phyloP scores from a whole-genome alignment of 2,113 vertebrate genomes.

The Entelurus aequoreus region DNA sequence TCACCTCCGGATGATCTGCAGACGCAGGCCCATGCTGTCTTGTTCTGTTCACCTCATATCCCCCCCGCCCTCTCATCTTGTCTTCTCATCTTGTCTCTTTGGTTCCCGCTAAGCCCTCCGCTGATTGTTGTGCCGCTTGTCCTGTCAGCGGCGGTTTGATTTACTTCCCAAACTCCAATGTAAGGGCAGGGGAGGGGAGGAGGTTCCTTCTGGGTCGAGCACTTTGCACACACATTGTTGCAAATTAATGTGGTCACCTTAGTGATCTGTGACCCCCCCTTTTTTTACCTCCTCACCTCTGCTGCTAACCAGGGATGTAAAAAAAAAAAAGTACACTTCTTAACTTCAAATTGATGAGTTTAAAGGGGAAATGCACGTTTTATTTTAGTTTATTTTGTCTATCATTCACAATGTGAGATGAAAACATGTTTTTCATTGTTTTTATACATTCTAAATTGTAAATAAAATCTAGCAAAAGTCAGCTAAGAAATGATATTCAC shows the following conservation, averaged over 20 bases:
- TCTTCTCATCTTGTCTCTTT: conserved; percentile 49
- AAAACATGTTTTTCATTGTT: too few species aligned
- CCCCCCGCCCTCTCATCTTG: conserved; percentile 22
- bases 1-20: not conserved
- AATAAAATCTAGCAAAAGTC: too few species aligned
- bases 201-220: conserved; percentile 41
- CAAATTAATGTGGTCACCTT: conserved; percentile 58
- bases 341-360: too few species aligned
- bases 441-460: too few species aligned
- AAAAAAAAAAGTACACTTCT: not conserved
- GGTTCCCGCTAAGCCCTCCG: conserved; percentile 29
- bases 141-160: conserved; percentile 37
- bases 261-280: conserved; percentile 58
- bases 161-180: conserved; percentile 46
- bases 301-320: conserved; percentile 22
- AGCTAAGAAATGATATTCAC: too few species aligned
- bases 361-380: too few species aligned
- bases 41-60: conserved; percentile 14
- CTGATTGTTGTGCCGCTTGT: conserved; percentile 46
- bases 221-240: conserved; percentile 62
- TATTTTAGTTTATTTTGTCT: too few species aligned
- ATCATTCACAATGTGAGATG: too few species aligned
- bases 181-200: conserved; percentile 1
- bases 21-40: conserved; percentile 6
- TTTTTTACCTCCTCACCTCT: conserved; percentile 28